Evolutionary conservation across 2,888 invertebrate species (phyloP), one percentile per base, ranked within the genome.

Genomic region (Hecatera dysodea): DNA sequence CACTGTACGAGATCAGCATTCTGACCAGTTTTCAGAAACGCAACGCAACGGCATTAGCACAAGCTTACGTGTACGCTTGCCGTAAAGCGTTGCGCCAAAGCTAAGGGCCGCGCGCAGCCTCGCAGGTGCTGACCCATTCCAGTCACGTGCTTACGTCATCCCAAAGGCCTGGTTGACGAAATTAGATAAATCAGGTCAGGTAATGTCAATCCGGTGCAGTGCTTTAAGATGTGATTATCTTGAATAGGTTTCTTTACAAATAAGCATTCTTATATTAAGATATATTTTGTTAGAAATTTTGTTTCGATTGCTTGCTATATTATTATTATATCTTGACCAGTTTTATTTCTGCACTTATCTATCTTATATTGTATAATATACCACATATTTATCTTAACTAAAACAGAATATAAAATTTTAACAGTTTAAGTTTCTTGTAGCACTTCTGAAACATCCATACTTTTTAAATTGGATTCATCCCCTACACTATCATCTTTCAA

Each of bases 401-500:
- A 46, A 62, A 77, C 56, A 72, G 63, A 42, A 75, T 85, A 83
- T 61, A 83, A 79, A 81, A 75, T 46, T 36, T 67, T 63, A 27
- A 63, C 46, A 73, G 70, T 78, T 77, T 85, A 85, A 46, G 75
- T 75, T 72, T 83, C 74, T 73, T 78, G 67, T 63, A 81, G 69
- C 64, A 83, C 78, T 63, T 86, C 83, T 42, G 81, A 56, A 64
- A 75, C 78, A 63, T 86, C 87, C 55, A 79, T 73, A 67, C 63
- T 81, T 66, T 81, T 84, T 62, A 78, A 57, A 81, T 70, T 81
- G 33, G 79, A 63, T 62, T 83, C 80, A 66, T 80, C 88, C 36
- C 80, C 86, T 67, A 80, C 78, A 71, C 84, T 88, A 73, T 92
- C 92, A 75, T 90, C 93, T 76, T 92, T 91, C 64, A 94, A 84